These are phyloP conservation scores for Artibeus jamaicensis DNA, from an alignment of 2,797 vertebrate genomes.

Conservation along the genomic window DNA sequence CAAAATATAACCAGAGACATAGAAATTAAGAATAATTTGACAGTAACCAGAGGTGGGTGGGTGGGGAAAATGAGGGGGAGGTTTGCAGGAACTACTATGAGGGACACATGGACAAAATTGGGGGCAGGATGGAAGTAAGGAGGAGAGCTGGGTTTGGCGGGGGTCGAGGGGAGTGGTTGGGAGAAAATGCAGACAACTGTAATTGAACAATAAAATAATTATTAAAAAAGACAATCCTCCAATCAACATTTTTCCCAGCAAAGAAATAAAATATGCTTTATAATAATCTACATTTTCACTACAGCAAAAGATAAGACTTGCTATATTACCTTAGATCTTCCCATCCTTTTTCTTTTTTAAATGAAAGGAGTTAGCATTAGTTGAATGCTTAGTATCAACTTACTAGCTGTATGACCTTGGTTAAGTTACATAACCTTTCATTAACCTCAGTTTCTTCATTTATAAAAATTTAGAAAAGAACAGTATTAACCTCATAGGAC, in stretches of 20 bases:
- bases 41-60: too few species aligned
- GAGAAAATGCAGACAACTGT: too few species aligned
- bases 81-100: too few species aligned
- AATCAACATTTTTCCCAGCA: conserved; percentile 4
- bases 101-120: too few species aligned
- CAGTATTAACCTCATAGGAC: background rate
- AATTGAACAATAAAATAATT: too few species aligned
- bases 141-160: too few species aligned
- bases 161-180: too few species aligned
- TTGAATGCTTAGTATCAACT: background rate
- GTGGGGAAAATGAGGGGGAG: too few species aligned
- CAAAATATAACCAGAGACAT: too few species aligned
- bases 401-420: background rate
- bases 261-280: conserved; percentile 29
- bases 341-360: background rate
- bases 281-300: background rate
- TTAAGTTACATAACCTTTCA: background rate
- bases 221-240: background rate
- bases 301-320: background rate
- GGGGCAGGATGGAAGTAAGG: too few species aligned
- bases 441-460: background rate
- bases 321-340: background rate
- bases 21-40: too few species aligned
- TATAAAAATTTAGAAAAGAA: background rate
- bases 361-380: background rate